Base-by-base conservation (phyloP, 1,140 invertebrate genomes). In the Mamestra configurata region DNA sequence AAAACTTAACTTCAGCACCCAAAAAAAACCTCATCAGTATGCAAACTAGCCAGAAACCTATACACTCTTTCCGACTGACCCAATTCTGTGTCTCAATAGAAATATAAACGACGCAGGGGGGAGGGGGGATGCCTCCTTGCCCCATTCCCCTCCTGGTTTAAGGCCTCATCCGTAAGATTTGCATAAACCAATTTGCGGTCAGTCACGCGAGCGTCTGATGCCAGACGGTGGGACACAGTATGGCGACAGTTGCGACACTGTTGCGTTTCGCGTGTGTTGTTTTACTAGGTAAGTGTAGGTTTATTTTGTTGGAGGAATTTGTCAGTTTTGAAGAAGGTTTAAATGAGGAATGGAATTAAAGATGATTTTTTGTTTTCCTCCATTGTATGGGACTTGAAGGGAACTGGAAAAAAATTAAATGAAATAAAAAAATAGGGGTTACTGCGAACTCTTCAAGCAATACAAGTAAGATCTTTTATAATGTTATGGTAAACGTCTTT, bases 111-210 rank as follows among this genome's bases (percentile, higher is more conserved):
- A n/a, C 31, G 4, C 43, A 40, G 51, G 27, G 49, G 31, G 31
- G 18, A 18, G 22, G 18, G 7, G 35, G 31, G 20, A 4, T n/a
- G 24, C 49, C 20, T 8, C 24, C 27, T 22, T 20, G 10, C 1
- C 31, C 37, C 27, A 31, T 5, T 31, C 27, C 5, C 27, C 27
- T 31, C 27, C 27, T 5, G 15, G 73, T 46, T 61, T 64, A 24
- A 20, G 24, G 46, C 46, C 24, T 71, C 20, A 61, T 66, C 35
- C 70, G 22, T 49, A 35, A 64, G 57, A 79, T 79, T 79, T 79
- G 70, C 78, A 79, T 79, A 79, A 79, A 79, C 57, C 78, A 73
- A 79, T 79, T 79, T 79, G 59, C 40, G 57, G 73, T 5, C 57
- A 40, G 71, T 75, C 78, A 79, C 78, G 78, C 78, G 71, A 79